These are phyloP conservation scores for Elmis aenea DNA, from an alignment of 2,888 invertebrate genomes.

Conservation along the genomic window DNA sequence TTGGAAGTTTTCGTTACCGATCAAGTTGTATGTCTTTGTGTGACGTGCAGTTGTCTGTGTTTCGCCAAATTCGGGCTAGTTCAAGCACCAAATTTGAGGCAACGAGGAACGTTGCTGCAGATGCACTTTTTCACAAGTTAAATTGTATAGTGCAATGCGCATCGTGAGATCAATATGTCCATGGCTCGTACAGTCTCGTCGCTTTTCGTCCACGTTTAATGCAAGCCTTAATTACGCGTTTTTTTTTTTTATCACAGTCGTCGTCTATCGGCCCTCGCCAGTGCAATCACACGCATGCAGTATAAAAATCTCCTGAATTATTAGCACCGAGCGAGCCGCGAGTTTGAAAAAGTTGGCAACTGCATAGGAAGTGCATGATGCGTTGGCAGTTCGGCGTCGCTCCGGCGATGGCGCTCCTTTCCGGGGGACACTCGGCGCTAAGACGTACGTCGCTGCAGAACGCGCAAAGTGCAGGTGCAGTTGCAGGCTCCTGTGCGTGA, in stretches of 20 bases:
- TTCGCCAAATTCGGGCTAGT: no score
- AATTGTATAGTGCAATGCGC: constrained; percentile 22
- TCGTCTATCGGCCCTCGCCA: no score
- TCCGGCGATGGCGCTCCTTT: no score
- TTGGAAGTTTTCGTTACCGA: no score
- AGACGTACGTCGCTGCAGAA: constrained; percentile 5
- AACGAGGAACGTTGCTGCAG: constrained; percentile 19
- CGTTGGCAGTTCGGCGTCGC: constrained; percentile 4
- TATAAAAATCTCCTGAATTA: no score
- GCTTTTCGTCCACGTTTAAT: constrained; percentile 7
- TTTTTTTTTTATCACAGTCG: constrained; percentile 3
- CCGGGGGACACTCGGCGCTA: no score
- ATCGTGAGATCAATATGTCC: constrained; percentile 20
- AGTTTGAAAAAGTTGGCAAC: no score
- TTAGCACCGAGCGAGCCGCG: no score
- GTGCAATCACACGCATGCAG: no score
- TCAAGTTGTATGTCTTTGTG: no score
- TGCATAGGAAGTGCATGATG: constrained; percentile 7
- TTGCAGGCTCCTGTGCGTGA: constrained; percentile 14
- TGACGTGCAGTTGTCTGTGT: no score
- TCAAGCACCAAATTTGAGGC: no score
- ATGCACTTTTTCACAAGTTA: constrained; percentile 18
- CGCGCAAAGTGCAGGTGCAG: constrained; percentile 7
- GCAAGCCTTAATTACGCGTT: constrained; percentile 4
- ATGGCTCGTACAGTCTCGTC: constrained; percentile 18